These are phyloP conservation scores for Fregata magnificens DNA, from an alignment of 2,113 vertebrate species.

Conservation along the genomic window DNA sequence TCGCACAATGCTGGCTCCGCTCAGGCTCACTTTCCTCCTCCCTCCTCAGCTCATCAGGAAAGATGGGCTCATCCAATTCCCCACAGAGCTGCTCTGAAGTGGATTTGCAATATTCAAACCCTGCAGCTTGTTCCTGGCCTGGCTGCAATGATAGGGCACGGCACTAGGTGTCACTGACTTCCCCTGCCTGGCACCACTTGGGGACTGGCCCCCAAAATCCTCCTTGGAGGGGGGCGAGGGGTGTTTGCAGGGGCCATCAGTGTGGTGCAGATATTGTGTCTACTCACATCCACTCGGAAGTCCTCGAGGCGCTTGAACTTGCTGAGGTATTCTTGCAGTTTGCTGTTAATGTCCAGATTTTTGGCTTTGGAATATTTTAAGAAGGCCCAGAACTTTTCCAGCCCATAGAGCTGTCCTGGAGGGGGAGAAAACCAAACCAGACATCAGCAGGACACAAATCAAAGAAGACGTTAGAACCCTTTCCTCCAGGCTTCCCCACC, in stretches of 20 bases:
- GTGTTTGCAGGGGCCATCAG: background rate
- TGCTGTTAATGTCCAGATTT: constrained; percentile 92
- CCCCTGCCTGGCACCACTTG: background rate
- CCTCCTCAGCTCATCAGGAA: background rate
- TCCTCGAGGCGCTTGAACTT: constrained; percentile 98
- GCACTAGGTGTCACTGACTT: constrained; percentile 23
- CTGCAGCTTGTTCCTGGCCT: rapidly evolving
- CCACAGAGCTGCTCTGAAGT: background rate
- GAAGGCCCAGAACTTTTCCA: constrained; percentile 99
- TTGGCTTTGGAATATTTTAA: constrained; percentile 99
- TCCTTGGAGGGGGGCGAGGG: background rate
- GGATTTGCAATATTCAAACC: background rate
- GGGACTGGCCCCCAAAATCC: background rate
- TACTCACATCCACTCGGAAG: constrained; percentile 96
- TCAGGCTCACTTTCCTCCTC: background rate
- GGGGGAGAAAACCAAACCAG: background rate
- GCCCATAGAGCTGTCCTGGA: constrained; percentile 94
- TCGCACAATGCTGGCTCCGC: background rate
- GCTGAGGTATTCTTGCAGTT: constrained; percentile 91
- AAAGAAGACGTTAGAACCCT: background rate
- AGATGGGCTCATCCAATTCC: background rate
- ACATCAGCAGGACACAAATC: background rate
- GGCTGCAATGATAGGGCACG: background rate
- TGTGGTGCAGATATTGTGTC: background rate
- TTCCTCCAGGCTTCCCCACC: background rate